Base-by-base conservation (phyloP, 1,140 invertebrate species). In the Coelopa frigida region DNA sequence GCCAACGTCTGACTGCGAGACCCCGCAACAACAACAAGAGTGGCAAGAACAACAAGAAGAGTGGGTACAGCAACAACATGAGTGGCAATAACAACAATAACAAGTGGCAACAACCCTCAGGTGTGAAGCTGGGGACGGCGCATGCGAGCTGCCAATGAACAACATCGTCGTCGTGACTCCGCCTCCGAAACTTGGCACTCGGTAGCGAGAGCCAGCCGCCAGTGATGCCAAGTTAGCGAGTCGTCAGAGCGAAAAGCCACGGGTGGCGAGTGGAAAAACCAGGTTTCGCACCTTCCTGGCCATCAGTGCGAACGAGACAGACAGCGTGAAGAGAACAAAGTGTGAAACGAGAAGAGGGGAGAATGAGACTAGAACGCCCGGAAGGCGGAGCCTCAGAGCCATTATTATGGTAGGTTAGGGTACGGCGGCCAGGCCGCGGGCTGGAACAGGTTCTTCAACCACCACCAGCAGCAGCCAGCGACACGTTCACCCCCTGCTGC, bases 351-450 rank as follows among this genome's bases (percentile, higher is more conserved):
- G n/a, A n/a, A n/a, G n/a, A n/a, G n/a, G n/a, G n/a, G n/a, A n/a
- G n/a, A n/a, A n/a, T n/a, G n/a, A n/a, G n/a, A n/a, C n/a, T n/a
- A n/a, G n/a, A n/a, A n/a, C n/a, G n/a, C n/a, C n/a, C n/a, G n/a
- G n/a, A 46, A 52, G 48, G 46, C 22, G 26, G 41, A 32, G 41
- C 33, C 33, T 20, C n/a, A 31, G 11, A 11, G 40, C 27, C 48
- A 35, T 53, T 62, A 65, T 65, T 66, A 66, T 52, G 60, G 62
- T 66, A 66, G 62, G 62, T 66, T 66, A 66, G 59, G 62, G n/a
- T n/a, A n/a, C n/a, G n/a, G n/a, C n/a, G n/a, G n/a, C n/a, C n/a
- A n/a, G n/a, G n/a, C n/a, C n/a, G n/a, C n/a, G n/a, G n/a, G n/a
- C n/a, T n/a, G n/a, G n/a, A n/a, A n/a, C n/a, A n/a, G n/a, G n/a